Base-by-base conservation (phyloP, 2,113 vertebrate species). In the Rhabdomys dilectus region DNA sequence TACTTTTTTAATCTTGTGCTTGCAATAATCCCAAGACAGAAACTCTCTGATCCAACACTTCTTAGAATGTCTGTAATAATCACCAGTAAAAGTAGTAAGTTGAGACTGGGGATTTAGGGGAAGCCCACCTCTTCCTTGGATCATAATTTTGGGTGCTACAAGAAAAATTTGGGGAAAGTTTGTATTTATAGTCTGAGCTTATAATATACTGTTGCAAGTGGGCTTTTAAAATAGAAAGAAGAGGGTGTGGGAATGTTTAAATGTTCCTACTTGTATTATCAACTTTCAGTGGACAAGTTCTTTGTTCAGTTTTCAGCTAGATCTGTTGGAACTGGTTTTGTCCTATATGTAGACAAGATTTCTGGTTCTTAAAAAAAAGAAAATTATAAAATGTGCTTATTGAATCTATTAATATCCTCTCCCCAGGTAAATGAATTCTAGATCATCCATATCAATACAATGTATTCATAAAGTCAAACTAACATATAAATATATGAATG, bases 381-480 rank as follows among this genome's bases (percentile, higher is more conserved):
- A 98, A 98, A 99, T 98, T 98, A 98, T 97, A 97, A 98, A 98
- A 98, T 96, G 97, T 97, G 92, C 98, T 99, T 98, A 99, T 98
- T 98, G 98, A 98, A 98, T 97, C 96, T 98, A 98, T 98, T 99
- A 98, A 98, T 97, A 97, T 95, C 94, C 76, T 97, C 94, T 97
- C 95, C 97, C 97, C 97, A 97, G 96, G 97, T 95, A 98, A 97
- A 98, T 98, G 68, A 98, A 98, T 97, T 97, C 96, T 97, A 94
- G 96, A 98, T 99, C 98, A 98, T 97, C 96, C 97, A 93, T 95
- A 98, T 99, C 98, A 98, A 98, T 99, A 98, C 6, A 87, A 66
- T 96, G 26, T 98, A 98, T 98, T 98, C 98, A 98, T 95, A 97
- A 76, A 97, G 82, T 97, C 94, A 95, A 97, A 98, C 93, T 97